Evolutionary conservation across 1,140 invertebrate genomes (phyloP), one percentile per base, ranked within the genome.

Genomic region (Hormaphis cornu): DNA sequence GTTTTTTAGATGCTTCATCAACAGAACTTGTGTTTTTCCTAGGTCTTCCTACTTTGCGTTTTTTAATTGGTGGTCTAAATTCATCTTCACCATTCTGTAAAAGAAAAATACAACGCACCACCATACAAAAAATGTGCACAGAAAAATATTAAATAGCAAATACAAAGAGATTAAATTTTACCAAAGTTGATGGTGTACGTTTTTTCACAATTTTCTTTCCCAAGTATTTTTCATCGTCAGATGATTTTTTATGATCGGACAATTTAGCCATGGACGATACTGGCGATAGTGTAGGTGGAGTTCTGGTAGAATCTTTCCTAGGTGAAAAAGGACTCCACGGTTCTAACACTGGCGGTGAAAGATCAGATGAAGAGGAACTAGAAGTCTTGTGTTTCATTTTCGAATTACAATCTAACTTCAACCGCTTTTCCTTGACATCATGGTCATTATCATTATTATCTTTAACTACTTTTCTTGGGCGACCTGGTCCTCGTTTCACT

Each of bases 261-360:
- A n/a, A 1, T 33, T 66, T 66, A 24, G 30, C 44, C 7, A 30
- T 6, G 20, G 61, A 66, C 20, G 61, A 48, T 2, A 37, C 12
- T n/a, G 61, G 61, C 3, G 44, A 66, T 33, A 66, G 26, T 3
- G 61, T 66, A 22, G 61, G 61, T 50, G 61, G 61, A 20, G 61
- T 66, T n/a, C 18, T 20, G 20, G 61, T 50, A 16, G 61, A 66
- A 66, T 10, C 28, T 35, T 66, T 66, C 16, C 61, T 46, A 35
- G 61, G 28, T 33, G 61, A 66, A 66, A n/a, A 66, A 22, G 44
- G 61, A 66, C 44, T 50, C n/a, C 44, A 66, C 6, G 61, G 44
- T 66, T 66, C 61, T 7, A 66, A 66, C 7, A 66, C 44, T n/a
- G 61, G 61, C 20, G 61, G 61, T 4, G 61, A 66, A n/a, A 66